phyloP scores from a whole-genome alignment of 1,140 invertebrate genomes.

The Brachionus rotundiformis region DNA sequence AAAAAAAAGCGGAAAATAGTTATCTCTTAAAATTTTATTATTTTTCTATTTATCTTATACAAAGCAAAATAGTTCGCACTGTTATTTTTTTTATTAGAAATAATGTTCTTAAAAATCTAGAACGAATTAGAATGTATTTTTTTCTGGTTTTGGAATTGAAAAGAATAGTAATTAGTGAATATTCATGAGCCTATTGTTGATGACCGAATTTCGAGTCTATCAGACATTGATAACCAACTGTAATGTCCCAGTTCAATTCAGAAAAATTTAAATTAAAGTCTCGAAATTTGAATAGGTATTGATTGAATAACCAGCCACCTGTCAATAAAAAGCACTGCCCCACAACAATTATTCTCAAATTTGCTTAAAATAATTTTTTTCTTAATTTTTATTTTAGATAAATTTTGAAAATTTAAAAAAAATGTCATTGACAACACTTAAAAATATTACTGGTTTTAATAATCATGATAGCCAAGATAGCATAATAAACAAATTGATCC shows the following conservation, averaged over 20 bases:
- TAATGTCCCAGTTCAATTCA: slow-evolving; percentile 24
- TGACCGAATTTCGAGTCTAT: slow-evolving; percentile 10
- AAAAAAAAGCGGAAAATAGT: not conserved
- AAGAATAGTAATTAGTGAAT: slow-evolving; percentile 20
- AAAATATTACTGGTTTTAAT: slow-evolving; percentile 34
- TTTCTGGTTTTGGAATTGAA: not conserved
- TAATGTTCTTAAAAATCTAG: not conserved
- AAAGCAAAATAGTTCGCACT: not conserved
- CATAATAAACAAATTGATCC: not conserved
- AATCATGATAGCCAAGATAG: slow-evolving; percentile 29
- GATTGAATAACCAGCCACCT: slow-evolving; percentile 32
- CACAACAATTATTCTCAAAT: not conserved
- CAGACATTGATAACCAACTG: not conserved
- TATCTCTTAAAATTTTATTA: not conserved
- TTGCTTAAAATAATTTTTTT: not conserved
- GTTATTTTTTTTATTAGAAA: not conserved
- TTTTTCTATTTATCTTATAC: not conserved
- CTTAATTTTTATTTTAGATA: not conserved
- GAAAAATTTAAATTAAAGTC: not conserved
- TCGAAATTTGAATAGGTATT: not conserved
- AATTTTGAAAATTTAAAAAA: slow-evolving; percentile 4
- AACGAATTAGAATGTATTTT: not conserved
- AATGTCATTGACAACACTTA: slow-evolving; percentile 31
- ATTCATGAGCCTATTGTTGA: slow-evolving; percentile 8
- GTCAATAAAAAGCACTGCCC: not conserved